Conservation (phyloP, 2,888 invertebrate species). For the Melinaea marsaeus region DNA sequence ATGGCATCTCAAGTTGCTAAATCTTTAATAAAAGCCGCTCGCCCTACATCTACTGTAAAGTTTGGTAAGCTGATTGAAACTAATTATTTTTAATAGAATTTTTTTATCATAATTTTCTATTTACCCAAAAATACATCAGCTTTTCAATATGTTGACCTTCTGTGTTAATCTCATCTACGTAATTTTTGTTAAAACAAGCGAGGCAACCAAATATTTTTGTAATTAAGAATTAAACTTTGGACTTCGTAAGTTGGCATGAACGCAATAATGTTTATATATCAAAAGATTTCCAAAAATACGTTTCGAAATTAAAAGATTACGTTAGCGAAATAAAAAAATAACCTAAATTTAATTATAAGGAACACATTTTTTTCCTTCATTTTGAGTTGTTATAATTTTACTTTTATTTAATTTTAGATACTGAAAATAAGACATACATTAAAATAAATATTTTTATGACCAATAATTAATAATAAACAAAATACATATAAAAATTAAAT, state of each 20-base stretch:
- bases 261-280: slow-evolving; percentile 20
- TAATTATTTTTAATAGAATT: slow-evolving; percentile 11
- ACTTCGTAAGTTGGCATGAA: slow-evolving; percentile 34
- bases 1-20: slow-evolving; percentile 73
- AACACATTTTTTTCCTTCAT: too few relatives aligned
- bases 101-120: not conserved
- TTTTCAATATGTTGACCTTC: not conserved
- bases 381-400: too few relatives aligned
- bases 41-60: slow-evolving; percentile 59
- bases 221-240: slow-evolving; percentile 36
- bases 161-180: not conserved
- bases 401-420: too few relatives aligned
- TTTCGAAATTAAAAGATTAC: too few relatives aligned
- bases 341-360: too few relatives aligned
- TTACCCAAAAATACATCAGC: not conserved
- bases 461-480: too few relatives aligned
- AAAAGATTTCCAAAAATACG: not conserved
- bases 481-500: too few relatives aligned
- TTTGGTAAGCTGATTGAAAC: slow-evolving; percentile 52
- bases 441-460: too few relatives aligned
- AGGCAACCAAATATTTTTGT: not conserved
- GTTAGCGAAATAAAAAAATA: too few relatives aligned
- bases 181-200: not conserved
- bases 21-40: slow-evolving; percentile 60
- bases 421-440: too few relatives aligned